Conservation (phyloP, 64 coral and sea anemone genomes). For the Actinia tenebrosa region DNA sequence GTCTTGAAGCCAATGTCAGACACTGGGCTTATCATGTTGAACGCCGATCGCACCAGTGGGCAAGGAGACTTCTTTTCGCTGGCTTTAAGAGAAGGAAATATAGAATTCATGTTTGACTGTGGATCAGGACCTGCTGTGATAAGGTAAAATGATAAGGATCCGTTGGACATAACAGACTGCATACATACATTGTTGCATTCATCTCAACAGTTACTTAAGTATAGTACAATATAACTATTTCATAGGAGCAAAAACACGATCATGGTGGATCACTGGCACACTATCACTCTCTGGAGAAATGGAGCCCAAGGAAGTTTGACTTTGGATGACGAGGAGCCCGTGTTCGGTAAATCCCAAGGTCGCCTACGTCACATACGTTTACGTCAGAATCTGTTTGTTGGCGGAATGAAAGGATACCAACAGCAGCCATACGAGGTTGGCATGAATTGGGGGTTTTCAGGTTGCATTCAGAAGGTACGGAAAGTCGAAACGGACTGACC, state of each 20-base stretch:
- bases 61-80: slow-evolving; percentile 26
- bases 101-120: slow-evolving; percentile 32
- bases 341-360: slow-evolving; percentile 17
- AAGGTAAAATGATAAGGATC: neutral
- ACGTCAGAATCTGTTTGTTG: slow-evolving; percentile 8
- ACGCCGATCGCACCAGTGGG: neutral
- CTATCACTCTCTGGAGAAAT: slow-evolving; percentile 11
- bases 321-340: slow-evolving; percentile 10
- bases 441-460: slow-evolving; percentile 13
- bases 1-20: slow-evolving; percentile 14
- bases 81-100: slow-evolving; percentile 14
- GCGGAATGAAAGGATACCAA: slow-evolving; percentile 10
- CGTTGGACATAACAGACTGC: too few species aligned
- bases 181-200: too few species aligned
- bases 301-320: neutral
- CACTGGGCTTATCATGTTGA: slow-evolving; percentile 20
- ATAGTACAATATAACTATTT: too few species aligned
- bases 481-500: too few species aligned
- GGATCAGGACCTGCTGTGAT: slow-evolving; percentile 24
- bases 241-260: neutral
- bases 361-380: slow-evolving; percentile 3
- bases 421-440: slow-evolving; percentile 8
- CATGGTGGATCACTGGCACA: slow-evolving; percentile 13
- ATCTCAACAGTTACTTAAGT: too few species aligned
- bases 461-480: slow-evolving; percentile 18